Base-by-base conservation (phyloP, 2,888 invertebrate species). In the Ophion ellenae region DNA sequence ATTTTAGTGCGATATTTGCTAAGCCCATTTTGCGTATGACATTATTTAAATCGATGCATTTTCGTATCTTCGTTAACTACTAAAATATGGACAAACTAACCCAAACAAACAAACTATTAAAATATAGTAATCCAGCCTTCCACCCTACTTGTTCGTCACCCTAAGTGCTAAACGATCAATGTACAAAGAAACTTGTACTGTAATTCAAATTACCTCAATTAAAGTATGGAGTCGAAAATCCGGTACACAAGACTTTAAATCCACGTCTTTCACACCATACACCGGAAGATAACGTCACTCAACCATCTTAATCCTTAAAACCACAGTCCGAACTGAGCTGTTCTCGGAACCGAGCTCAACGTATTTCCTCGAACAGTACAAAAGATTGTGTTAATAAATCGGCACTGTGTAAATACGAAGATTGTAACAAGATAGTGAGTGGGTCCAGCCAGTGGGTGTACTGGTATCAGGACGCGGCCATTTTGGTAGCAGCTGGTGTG, bases 391-490 rank as follows among this genome's bases (percentile, higher is more conserved):
- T 4, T 45, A 28, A 45, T 2, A 17, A 45, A 63, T 63, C 1
- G n/a, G 3, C 53, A 28, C 47, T 53, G n/a, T 7, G n/a, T 6
- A 47, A 47, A 66, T 66, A 63, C 10, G 20, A 66, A 17, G n/a
- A 32, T 64, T n/a, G 53, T n/a, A 28, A n/a, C n/a, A 47, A 47
- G 14, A 9, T 40, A 11, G 32, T 17, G 64, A 40, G 66, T 59
- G 24, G 40, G 73, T 78, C 59, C 71, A 74, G 84, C 70, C 81
- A 85, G 73, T 63, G 85, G 47, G 64, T 75, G 70, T 79, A 83
- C 79, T 87, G 81, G 83, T 87, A 86, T 90, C 90, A 90, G 81
- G 90, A 89, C 89, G 89, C 90, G 89, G 92, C 91, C 92, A 92
- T 92, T 91, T 92, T 91, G 91, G 91, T 91, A 91, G 87, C 89